Conservation (phyloP, 2,797 vertebrate species). For the Artibeus jamaicensis region DNA sequence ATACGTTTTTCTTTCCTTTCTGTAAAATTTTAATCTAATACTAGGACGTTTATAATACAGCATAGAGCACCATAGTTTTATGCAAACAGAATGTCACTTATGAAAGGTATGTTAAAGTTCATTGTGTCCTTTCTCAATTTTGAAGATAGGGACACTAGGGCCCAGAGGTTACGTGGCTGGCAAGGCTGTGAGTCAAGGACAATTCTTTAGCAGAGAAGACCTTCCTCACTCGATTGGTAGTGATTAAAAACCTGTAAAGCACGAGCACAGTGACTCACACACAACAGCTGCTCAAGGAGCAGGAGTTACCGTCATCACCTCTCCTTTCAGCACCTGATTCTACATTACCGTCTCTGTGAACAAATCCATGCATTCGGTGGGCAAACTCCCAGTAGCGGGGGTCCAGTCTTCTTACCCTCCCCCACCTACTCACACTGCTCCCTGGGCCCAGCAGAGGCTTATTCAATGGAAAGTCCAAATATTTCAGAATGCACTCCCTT, state of each 20-base stretch:
- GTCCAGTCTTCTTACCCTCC: not conserved
- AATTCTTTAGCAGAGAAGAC: not conserved
- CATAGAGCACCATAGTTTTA: not conserved
- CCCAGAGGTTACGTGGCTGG: not conserved
- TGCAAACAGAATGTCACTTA: not conserved
- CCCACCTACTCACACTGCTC: not conserved
- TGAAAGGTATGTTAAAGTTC: constrained; percentile 5
- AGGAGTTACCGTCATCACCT: not conserved
- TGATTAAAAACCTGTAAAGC: not conserved
- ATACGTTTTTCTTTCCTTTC: not conserved
- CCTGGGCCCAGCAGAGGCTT: not conserved
- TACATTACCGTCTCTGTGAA: not conserved
- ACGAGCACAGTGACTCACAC: not conserved
- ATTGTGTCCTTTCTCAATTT: not conserved
- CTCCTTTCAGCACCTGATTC: not conserved
- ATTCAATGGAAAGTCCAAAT: not conserved
- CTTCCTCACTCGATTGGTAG: not conserved
- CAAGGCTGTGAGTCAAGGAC: not conserved
- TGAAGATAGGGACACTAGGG: not conserved
- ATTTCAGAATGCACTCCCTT: not conserved
- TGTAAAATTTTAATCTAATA: not conserved
- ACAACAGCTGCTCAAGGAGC: not conserved
- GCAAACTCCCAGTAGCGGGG: not conserved
- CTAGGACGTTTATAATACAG: not conserved
- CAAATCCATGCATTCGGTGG: too few species aligned